Conservation (phyloP, 2,113 vertebrate genomes). For the Pomatorhinus ruficollis region DNA sequence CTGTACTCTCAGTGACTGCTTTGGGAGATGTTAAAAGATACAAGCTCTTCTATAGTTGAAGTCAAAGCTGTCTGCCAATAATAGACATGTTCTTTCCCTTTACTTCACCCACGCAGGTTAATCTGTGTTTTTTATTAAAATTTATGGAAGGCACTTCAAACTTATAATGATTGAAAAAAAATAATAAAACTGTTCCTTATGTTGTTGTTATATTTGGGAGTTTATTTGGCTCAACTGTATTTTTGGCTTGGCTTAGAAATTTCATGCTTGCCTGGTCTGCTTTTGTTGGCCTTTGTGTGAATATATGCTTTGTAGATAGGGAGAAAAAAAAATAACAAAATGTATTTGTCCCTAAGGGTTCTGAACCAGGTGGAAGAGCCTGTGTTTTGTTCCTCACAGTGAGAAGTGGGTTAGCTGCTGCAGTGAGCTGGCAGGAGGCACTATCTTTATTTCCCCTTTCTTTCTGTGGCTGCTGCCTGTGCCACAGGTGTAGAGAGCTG, state of each 20-base stretch:
- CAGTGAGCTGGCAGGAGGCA: not conserved
- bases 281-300: not conserved
- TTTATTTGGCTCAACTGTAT: not conserved
- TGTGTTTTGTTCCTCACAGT: fast-evolving
- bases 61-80: not conserved
- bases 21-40: not conserved
- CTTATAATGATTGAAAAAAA: not conserved
- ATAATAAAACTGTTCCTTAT: not conserved
- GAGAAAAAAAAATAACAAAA: not conserved
- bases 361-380: not conserved
- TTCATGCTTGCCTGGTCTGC: not conserved
- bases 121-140: not conserved
- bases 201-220: not conserved
- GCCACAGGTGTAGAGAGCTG: not conserved
- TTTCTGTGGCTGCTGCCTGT: not conserved
- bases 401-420: not conserved
- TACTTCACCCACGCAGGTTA: not conserved
- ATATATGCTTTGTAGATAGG: not conserved
- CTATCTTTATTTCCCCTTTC: not conserved
- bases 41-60: not conserved
- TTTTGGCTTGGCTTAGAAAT: not conserved
- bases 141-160: not conserved
- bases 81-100: not conserved
- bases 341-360: not conserved
- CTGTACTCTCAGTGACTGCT: not conserved